Evolutionary conservation across 2,113 vertebrate species (phyloP).

Genomic region (Mormyrus iriodes): DNA sequence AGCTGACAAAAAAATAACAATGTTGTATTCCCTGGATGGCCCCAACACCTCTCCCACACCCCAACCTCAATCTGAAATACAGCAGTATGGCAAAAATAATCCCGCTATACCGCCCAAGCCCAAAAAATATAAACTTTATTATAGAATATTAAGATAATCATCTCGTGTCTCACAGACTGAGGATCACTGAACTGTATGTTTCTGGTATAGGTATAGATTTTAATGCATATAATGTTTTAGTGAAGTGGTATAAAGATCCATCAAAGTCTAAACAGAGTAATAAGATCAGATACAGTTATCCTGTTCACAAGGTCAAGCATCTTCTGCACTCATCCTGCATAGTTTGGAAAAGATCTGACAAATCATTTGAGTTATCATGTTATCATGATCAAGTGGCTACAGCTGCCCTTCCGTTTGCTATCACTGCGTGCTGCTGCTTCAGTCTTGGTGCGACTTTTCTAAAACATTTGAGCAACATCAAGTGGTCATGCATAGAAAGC

Average conservation of each 20-base stretch:
- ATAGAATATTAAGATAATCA: not conserved
- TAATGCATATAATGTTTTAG: not conserved
- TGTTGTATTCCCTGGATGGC: not conserved
- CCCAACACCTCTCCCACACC: not conserved
- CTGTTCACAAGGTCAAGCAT: not conserved
- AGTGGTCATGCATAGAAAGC: not conserved
- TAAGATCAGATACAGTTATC: not conserved
- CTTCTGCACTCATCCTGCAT: not conserved
- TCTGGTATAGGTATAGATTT: not conserved
- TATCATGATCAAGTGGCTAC: not conserved
- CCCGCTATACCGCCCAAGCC: too few relatives aligned
- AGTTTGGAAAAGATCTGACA: not conserved
- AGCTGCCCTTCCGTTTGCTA: not conserved
- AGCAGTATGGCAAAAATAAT: too few relatives aligned
- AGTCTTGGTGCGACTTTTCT: not conserved
- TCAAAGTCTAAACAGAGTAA: not conserved
- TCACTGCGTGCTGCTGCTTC: not conserved
- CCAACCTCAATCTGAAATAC: not conserved
- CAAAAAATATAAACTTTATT: not conserved
- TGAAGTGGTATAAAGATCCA: not conserved
- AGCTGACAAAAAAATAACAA: not conserved
- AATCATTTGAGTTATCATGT: not conserved
- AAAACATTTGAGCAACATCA: not conserved
- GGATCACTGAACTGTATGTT: not conserved
- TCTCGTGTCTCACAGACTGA: not conserved